phyloP scores from a whole-genome alignment of 2,888 invertebrate genomes.

The Gandaritis pyraliata region DNA sequence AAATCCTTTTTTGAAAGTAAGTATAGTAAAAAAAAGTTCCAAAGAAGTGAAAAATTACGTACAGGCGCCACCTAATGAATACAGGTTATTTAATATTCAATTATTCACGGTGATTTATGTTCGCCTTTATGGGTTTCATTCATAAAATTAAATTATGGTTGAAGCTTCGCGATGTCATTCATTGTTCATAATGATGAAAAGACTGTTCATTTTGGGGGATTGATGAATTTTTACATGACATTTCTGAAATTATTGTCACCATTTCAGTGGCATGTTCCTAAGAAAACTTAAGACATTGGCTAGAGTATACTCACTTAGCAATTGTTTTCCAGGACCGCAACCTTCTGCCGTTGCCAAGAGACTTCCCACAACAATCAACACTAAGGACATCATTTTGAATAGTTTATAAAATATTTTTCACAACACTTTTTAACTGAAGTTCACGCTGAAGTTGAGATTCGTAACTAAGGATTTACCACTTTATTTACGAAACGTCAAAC shows the following conservation, averaged over 20 bases:
- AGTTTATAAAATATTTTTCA: constrained; percentile 61
- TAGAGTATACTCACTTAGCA: constrained; percentile 71
- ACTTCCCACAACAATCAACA: constrained; percentile 82
- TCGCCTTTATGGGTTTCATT: constrained; percentile 34
- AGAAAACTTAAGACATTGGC: constrained; percentile 1
- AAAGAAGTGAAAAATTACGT: constrained; percentile 7
- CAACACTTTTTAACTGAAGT: constrained; percentile 75
- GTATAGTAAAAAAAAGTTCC: constrained; percentile 5
- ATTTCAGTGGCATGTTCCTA: neutral
- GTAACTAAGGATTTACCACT: constrained; percentile 78
- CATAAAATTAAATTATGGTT: constrained; percentile 28
- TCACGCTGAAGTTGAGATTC: constrained; percentile 77
- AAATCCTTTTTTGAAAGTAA: constrained; percentile 14
- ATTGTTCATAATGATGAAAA: constrained; percentile 6
- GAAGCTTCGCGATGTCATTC: constrained; percentile 8
- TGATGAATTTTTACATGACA: neutral
- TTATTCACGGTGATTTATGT: constrained; percentile 39
- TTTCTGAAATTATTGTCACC: neutral
- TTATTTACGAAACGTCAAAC: constrained; percentile 83
- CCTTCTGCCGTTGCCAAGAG: constrained; percentile 76
- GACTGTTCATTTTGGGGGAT: neutral
- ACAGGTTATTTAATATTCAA: constrained; percentile 34
- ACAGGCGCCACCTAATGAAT: constrained; percentile 25
- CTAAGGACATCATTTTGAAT: constrained; percentile 78
- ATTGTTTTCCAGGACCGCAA: constrained; percentile 75